A percentile compares a stretch with the other conserved stretches of the same genome.
Conservation (phyloP, 2,888 invertebrate species). For the Tipula vernalis region DNA sequence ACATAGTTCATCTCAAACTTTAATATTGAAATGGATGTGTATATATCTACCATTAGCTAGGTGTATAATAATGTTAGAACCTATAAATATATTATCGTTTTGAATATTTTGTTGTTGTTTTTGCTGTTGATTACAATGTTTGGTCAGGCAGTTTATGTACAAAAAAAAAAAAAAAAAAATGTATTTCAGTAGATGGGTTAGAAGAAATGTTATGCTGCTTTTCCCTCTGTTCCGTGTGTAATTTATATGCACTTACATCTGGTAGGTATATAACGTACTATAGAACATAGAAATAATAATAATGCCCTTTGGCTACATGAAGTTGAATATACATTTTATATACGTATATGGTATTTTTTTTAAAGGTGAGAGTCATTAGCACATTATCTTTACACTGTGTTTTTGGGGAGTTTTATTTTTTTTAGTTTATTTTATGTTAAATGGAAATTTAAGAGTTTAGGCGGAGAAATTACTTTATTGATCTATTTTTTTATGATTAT, state of each 20-base stretch:
- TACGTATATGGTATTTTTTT: not conserved
- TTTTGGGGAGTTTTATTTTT: not conserved
- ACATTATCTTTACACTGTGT: not conserved
- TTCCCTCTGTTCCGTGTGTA: not conserved
- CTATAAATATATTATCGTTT: not conserved
- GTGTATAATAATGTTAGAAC: not conserved
- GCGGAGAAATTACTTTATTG: not conserved
- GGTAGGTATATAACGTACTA: not conserved
- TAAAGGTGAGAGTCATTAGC: conserved; percentile 4
- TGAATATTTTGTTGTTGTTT: not conserved
- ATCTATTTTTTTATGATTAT: not conserved
- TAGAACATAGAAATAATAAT: not conserved
- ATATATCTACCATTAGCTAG: not conserved
- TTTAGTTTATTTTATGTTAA: not conserved
- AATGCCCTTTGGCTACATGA: not conserved
- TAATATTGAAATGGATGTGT: not conserved
- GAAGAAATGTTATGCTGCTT: not conserved
- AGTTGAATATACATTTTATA: not conserved
- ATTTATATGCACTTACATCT: not conserved
- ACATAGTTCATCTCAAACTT: not conserved
- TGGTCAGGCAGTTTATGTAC: not conserved
- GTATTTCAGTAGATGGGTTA: not conserved
- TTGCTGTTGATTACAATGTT: not conserved
- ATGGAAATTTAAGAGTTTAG: not conserved
- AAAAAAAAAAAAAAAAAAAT: not conserved